Evolutionary conservation across 2,797 vertebrate species (phyloP), one percentile per base, ranked within the genome.

Genomic region (Gallinago nigripennis): DNA sequence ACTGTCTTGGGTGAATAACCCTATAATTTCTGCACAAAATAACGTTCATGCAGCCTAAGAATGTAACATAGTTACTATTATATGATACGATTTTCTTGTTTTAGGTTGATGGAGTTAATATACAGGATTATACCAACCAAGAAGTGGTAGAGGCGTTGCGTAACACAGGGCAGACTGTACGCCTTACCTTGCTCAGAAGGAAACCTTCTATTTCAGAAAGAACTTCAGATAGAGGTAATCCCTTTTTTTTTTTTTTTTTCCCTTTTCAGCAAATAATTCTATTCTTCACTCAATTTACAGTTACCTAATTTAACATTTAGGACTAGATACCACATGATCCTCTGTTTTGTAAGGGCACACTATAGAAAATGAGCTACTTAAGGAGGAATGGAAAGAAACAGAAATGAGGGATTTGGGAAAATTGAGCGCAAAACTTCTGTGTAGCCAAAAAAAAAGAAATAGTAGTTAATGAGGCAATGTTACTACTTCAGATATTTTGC

Each of bases 111-210:
- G 98, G 98, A 13, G 73, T 99, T 71, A 99, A 98, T 88, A 98
- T 99, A 37, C 98, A 99, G 37, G 98, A 98, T 68, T 98, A 98
- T 96, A 98, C 98, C 94, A 99, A 99, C 82, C 98, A 99, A 77
- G 98, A 99, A 90, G 99, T 99, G 51, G 98, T 99, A 58, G 98
- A 99, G 87, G 98, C 98, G 0, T 98, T 99, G 98, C 98, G 98
- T 72, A 98, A 97, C 86, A 98, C 99, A 0, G 98, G 99, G 2
- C 98, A 98, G 89, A 98, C 97, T 5, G 99, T 99, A 4, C 92
- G 98, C 56, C 98, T 99, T 33, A 99, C 99, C 18, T 94, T 99
- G 45, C 98, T 99, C n/a, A 98, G 99, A 93, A 99, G 98, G 92
- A 96, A 97, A 90, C 28, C 80, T 30, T 82, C 91, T 81, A 1